Evolutionary conservation across 2,797 vertebrate species (phyloP).

Genomic region (Anabacerthia variegaticeps): DNA sequence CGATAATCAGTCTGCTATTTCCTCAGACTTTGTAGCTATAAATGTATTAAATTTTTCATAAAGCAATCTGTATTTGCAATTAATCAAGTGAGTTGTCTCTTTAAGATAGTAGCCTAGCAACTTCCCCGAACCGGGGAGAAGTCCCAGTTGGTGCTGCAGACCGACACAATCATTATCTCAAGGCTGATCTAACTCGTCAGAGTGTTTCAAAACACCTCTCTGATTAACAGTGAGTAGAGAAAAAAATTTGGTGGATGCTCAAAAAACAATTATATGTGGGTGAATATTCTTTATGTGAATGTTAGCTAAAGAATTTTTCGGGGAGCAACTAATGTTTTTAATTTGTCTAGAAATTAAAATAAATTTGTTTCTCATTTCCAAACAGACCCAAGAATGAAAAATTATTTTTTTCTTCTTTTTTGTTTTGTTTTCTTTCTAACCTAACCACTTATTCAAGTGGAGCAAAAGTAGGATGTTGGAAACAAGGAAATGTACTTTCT

Average conservation of each 20-base stretch:
- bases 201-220: slow-evolving; percentile 60
- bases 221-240: slow-evolving; percentile 4
- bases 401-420: not conserved
- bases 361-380: not conserved
- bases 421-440: not conserved
- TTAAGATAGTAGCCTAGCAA: slow-evolving; percentile 79
- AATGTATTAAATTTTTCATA: slow-evolving; percentile 71
- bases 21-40: slow-evolving; percentile 62
- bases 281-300: not conserved
- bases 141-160: slow-evolving; percentile 59
- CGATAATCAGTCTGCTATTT: slow-evolving; percentile 69
- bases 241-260: not conserved
- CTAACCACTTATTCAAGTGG: not conserved
- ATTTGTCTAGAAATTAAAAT: not conserved
- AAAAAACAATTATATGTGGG: not conserved
- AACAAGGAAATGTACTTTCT: not conserved
- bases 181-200: slow-evolving; percentile 45
- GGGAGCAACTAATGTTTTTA: not conserved
- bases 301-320: not conserved
- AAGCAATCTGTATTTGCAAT: slow-evolving; percentile 74
- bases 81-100: slow-evolving; percentile 76
- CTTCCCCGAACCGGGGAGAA: slow-evolving; percentile 45
- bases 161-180: slow-evolving; percentile 59
- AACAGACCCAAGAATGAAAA: not conserved
- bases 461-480: not conserved